Percentiles rank a stretch among this genome's conserved stretches.
Conservation (phyloP, 2,113 vertebrate species). For the Nyctibius bracteatus region DNA sequence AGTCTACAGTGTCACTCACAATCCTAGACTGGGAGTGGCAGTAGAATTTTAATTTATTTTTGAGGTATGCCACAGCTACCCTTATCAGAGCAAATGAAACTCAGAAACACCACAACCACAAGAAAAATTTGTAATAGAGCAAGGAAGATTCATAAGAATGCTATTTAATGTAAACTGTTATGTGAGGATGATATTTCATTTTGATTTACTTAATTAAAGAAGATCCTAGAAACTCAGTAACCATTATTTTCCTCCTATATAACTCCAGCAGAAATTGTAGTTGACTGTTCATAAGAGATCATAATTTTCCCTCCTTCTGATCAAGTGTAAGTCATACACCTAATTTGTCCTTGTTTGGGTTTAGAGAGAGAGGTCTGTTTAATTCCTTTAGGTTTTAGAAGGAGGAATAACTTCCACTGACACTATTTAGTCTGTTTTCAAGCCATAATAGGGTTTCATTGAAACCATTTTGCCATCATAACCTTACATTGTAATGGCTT, state of each 20-base stretch:
- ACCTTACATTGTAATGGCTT: conserved; percentile 32
- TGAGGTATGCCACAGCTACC: background rate
- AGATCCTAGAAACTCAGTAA: background rate
- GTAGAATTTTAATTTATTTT: conserved; percentile 33
- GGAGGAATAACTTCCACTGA: background rate
- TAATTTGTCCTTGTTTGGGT: background rate
- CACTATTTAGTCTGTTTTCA: conserved; percentile 37
- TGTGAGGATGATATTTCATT: background rate
- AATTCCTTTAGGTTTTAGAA: background rate
- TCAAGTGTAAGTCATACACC: background rate
- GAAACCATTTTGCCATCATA: conserved; percentile 27
- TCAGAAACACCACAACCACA: background rate
- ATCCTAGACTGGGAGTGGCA: background rate
- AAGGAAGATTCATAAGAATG: background rate
- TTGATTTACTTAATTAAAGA: background rate
- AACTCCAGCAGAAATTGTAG: background rate
- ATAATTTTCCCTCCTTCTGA: background rate
- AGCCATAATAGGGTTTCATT: conserved; percentile 3
- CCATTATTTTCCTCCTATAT: background rate
- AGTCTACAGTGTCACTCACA: conserved; percentile 18
- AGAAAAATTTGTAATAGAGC: background rate
- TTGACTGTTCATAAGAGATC: background rate
- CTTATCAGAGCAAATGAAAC: background rate
- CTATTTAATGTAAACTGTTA: background rate
- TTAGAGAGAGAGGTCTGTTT: background rate